These are phyloP conservation scores for Ochotona princeps DNA, from an alignment of 2,113 vertebrate genomes.

Conservation along the genomic window DNA sequence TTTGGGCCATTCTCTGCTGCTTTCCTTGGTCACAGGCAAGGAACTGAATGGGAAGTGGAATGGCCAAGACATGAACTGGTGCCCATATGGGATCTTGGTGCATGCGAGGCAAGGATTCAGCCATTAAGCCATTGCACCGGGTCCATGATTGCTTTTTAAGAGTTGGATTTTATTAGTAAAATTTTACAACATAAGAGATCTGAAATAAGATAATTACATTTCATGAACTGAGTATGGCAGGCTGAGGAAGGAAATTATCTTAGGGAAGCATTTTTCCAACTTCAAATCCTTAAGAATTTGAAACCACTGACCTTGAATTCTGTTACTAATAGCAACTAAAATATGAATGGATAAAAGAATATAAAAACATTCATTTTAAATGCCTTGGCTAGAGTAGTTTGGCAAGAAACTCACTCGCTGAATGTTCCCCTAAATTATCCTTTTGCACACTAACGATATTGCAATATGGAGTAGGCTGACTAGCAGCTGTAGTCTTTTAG, in stretches of 20 bases:
- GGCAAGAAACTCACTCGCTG: background rate
- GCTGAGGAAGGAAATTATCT: background rate
- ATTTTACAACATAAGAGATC: background rate
- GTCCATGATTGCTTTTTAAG: background rate
- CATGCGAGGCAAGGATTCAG: too few relatives aligned
- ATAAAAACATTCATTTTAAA: background rate
- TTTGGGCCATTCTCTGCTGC: too few relatives aligned
- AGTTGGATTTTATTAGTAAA: conserved; percentile 28
- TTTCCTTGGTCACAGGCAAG: too few relatives aligned
- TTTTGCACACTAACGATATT: background rate
- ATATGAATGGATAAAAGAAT: background rate
- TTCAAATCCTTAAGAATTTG: background rate
- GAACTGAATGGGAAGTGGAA: too few relatives aligned
- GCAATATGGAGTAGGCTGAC: background rate
- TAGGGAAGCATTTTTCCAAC: background rate
- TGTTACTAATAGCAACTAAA: conserved; percentile 3
- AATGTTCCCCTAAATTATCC: background rate
- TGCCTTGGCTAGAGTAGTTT: background rate
- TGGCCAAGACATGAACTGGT: too few relatives aligned
- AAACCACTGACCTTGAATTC: background rate
- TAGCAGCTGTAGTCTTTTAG: background rate
- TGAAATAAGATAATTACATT: background rate
- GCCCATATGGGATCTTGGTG: too few relatives aligned
- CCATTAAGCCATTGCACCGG: too few relatives aligned
- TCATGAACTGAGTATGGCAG: background rate